Evolutionary conservation across 2,888 invertebrate species (phyloP), one percentile per base, ranked within the genome.

Genomic region (Netelia fuscicornis): DNA sequence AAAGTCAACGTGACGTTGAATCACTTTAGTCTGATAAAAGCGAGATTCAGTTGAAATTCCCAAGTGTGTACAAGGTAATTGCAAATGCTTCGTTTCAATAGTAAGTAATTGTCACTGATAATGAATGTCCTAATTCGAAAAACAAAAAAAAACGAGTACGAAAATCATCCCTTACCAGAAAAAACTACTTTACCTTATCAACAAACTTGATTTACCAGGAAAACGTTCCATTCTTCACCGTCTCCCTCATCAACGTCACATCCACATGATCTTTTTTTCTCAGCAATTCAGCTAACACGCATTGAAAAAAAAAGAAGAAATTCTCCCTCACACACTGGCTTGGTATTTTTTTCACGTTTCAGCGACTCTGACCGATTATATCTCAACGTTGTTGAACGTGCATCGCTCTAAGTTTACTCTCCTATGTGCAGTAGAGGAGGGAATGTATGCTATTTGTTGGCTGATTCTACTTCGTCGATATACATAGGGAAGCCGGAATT

Each of bases 31-130:
- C 25, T 2, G 2, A 25, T 25, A 25, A 25, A 25, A 25, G 2
- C 54, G 67, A 56, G 62, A 72, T 86, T 84, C 68, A 75, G 75
- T 84, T 76, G 75, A 65, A 77, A 67, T 60, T 67, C 81, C 65
- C 68, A 70, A 79, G 71, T 86, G 70, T 75, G 71, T 75, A 76
- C 79, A 67, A 67, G 70, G 62, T 82, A 86, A 86, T 82, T 79
- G 79, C 65, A 58, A 64, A 75, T 52, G 81, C 70, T 72, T 80
- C 52, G 78, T 37, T 56, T 65, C 58, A 74, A 82, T 79, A 60
- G 80, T 71, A 76, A 86, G 68, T 75, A 75, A 70, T 81, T 75
- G 79, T 67, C 48, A 17, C 75, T 23, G 82, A 79, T 82, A 81
- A 85, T 76, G 85, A 82, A 86, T 79, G 62, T 64, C 67, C 71